phyloP scores from a whole-genome alignment of 2,888 invertebrate species.

The Sinodicranocentrus sp. region DNA sequence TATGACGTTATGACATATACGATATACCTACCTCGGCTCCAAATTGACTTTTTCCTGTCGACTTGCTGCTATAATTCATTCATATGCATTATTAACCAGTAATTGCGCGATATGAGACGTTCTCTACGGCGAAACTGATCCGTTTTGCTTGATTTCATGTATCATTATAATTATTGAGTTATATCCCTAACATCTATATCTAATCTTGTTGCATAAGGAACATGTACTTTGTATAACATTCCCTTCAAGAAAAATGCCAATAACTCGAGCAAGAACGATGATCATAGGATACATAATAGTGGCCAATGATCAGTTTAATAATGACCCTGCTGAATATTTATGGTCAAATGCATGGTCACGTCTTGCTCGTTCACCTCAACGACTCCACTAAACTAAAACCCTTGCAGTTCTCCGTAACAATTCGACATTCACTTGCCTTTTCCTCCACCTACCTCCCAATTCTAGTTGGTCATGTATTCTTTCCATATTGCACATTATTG shows the following conservation, averaged over 20 bases:
- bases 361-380: constrained; percentile 17
- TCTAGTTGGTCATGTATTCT: too few species aligned
- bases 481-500: too few species aligned
- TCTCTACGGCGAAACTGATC: constrained; percentile 10
- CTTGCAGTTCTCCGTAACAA: too few species aligned
- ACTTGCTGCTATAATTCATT: neutral
- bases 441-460: too few species aligned
- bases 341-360: constrained; percentile 46
- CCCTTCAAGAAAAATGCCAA: neutral
- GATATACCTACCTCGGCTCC: too few species aligned
- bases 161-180: too few species aligned
- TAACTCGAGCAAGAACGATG: constrained; percentile 3
- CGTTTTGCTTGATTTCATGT: neutral
- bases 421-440: too few species aligned
- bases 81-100: constrained; percentile 18
- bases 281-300: neutral
- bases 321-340: constrained; percentile 43
- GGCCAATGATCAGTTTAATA: constrained; percentile 22
- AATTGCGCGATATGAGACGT: constrained; percentile 24
- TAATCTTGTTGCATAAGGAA: neutral
- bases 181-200: too few species aligned
- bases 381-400: neutral
- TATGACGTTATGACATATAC: too few species aligned
- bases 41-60: too few species aligned
- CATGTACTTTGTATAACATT: neutral